A percentile compares a stretch with the other conserved stretches of the same genome.
Conservation (phyloP, 2,113 vertebrate genomes). For the Spea bombifrons region DNA sequence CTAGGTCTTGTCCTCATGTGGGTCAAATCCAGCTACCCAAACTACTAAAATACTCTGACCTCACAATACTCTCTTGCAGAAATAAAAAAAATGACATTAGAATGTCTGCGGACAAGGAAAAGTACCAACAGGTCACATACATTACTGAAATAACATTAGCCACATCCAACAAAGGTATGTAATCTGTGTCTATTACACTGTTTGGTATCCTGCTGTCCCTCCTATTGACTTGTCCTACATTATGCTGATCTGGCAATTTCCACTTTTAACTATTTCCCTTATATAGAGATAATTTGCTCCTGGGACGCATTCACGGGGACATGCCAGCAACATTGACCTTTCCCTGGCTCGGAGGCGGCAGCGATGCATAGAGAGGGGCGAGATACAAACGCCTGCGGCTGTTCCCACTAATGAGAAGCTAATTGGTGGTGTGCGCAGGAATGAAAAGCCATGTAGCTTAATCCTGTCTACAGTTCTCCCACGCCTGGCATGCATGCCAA, state of each 20-base stretch:
- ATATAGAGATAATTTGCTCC: slow-evolving; percentile 40
- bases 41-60: too few species aligned
- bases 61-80: neutral
- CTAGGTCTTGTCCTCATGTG: too few species aligned
- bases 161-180: slow-evolving; percentile 32
- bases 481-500: slow-evolving; percentile 43
- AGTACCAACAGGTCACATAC: slow-evolving; percentile 6
- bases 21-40: too few species aligned
- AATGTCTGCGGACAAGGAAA: slow-evolving; percentile 6
- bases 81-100: neutral
- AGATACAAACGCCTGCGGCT: slow-evolving; percentile 40
- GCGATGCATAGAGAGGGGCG: slow-evolving; percentile 39
- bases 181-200: slow-evolving; percentile 15
- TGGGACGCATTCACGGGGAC: slow-evolving; percentile 27
- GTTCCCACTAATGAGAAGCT: slow-evolving; percentile 47
- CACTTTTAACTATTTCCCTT: neutral
- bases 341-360: slow-evolving; percentile 24
- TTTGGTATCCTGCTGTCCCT: slow-evolving; percentile 16
- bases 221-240: slow-evolving; percentile 1
- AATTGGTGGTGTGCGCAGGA: slow-evolving; percentile 43
- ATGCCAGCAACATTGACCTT: slow-evolving; percentile 41
- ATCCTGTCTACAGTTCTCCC: slow-evolving; percentile 38
- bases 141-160: slow-evolving; percentile 15
- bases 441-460: slow-evolving; percentile 37
- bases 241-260: slow-evolving; percentile 24